Conservation (phyloP, 2,113 vertebrate species). For the Baryphthengus martii region DNA sequence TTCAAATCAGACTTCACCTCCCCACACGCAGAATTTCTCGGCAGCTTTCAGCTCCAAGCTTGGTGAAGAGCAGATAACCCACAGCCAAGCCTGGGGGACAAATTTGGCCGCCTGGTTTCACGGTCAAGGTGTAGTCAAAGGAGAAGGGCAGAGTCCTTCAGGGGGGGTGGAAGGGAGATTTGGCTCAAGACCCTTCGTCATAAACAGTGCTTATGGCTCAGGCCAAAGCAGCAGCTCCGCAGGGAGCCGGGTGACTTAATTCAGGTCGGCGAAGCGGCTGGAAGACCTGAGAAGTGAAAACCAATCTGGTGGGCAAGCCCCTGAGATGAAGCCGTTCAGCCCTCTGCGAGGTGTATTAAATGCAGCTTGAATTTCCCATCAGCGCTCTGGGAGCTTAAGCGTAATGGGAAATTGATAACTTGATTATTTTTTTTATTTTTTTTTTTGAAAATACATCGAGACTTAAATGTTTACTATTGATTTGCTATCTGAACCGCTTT, state of each 20-base stretch:
- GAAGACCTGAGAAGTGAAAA: neutral
- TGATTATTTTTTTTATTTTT: neutral
- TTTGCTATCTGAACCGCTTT: neutral
- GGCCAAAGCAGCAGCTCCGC: neutral
- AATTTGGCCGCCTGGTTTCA: neutral
- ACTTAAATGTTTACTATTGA: constrained; percentile 5
- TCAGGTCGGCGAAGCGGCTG: neutral
- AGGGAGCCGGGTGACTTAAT: neutral
- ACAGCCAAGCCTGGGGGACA: neutral
- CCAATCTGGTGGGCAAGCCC: too few species aligned
- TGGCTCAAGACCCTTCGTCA: neutral
- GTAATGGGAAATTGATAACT: neutral
- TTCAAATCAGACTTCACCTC: neutral
- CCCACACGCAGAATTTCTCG: neutral
- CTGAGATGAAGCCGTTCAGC: neutral
- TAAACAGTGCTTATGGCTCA: neutral
- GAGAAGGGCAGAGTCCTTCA: neutral
- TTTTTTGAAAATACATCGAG: neutral
- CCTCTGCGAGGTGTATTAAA: neutral
- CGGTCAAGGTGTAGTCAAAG: neutral
- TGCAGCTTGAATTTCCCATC: constrained; percentile 9
- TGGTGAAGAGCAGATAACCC: neutral
- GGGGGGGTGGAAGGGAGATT: neutral
- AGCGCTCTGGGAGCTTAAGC: neutral
- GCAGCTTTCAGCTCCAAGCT: neutral